A percentile compares a stretch with the other conserved stretches of the same genome.
Evolutionary conservation across 2,113 vertebrate genomes (phyloP).

Genomic region (Lagopus leucura): DNA sequence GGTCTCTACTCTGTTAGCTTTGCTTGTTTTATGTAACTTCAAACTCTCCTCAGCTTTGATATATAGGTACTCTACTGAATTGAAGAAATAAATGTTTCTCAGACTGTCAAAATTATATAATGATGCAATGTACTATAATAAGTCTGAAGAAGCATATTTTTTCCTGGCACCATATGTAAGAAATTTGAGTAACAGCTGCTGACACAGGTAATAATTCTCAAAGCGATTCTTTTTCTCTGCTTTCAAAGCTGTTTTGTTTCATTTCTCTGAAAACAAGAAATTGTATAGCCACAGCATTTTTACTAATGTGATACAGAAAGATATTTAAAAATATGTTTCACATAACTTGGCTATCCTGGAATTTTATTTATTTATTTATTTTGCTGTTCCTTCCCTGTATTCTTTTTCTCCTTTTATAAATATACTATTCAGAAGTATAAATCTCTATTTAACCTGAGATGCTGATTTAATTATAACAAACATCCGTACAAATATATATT

Average conservation of each 20-base stretch:
- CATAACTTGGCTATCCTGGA: not conserved
- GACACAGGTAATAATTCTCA: slow-evolving; percentile 16
- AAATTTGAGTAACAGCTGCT: slow-evolving; percentile 47
- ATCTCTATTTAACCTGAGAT: not conserved
- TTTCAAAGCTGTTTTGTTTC: slow-evolving; percentile 24
- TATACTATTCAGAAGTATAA: not conserved
- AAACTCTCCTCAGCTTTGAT: not conserved
- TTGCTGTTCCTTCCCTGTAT: not conserved
- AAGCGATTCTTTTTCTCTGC: not conserved
- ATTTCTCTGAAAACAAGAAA: slow-evolving; percentile 9
- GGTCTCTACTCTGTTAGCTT: not conserved
- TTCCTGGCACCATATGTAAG: slow-evolving; percentile 13
- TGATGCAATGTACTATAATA: not conserved
- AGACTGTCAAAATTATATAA: not conserved
- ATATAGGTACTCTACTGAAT: not conserved
- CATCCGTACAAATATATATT: not conserved
- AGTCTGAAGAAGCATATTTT: slow-evolving; percentile 32
- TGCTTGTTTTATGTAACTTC: not conserved
- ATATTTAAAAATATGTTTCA: not conserved
- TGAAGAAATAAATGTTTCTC: not conserved
- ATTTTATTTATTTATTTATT: not conserved
- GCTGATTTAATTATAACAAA: not conserved
- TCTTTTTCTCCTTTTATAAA: not conserved
- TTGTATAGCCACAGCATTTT: not conserved
- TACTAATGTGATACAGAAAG: not conserved